Evolutionary conservation across 2,113 vertebrate genomes (phyloP).

Genomic region (Sterrhoptilus dennistouni): DNA sequence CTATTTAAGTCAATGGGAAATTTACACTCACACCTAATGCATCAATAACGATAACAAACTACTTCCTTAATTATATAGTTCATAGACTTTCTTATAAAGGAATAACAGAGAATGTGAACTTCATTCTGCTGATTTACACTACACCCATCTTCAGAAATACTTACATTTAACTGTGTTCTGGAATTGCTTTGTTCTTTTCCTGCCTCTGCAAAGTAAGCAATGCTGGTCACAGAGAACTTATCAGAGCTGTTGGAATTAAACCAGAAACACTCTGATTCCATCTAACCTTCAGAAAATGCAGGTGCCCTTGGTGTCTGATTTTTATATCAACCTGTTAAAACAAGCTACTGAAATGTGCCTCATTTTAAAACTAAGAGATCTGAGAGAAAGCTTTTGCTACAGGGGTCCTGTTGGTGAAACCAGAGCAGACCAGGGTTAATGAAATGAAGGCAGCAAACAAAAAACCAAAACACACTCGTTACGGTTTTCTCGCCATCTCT

Average conservation of each 20-base stretch:
- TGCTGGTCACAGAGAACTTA: not conserved
- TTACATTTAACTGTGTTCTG: not conserved
- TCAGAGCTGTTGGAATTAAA: not conserved
- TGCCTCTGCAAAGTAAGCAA: not conserved
- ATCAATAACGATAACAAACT: not conserved
- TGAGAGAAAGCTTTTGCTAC: not conserved
- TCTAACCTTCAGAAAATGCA: not conserved
- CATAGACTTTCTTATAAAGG: not conserved
- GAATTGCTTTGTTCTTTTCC: not conserved
- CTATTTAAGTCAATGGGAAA: not conserved
- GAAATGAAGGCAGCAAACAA: not conserved
- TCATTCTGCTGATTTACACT: not conserved
- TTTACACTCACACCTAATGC: not conserved
- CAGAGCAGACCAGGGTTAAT: not conserved
- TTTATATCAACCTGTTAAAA: not conserved
- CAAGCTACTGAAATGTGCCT: not conserved
- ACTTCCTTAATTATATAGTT: not conserved
- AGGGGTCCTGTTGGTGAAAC: not conserved
- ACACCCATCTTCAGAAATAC: not conserved
- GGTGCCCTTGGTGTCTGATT: not conserved
- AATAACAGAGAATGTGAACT: not conserved
- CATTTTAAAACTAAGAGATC: not conserved
- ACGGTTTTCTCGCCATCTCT: not conserved
- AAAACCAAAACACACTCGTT: constrained; percentile 4
- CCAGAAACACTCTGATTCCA: not conserved